Base-by-base conservation (phyloP, 2,797 vertebrate genomes). In the Rhinichthys osculus region DNA sequence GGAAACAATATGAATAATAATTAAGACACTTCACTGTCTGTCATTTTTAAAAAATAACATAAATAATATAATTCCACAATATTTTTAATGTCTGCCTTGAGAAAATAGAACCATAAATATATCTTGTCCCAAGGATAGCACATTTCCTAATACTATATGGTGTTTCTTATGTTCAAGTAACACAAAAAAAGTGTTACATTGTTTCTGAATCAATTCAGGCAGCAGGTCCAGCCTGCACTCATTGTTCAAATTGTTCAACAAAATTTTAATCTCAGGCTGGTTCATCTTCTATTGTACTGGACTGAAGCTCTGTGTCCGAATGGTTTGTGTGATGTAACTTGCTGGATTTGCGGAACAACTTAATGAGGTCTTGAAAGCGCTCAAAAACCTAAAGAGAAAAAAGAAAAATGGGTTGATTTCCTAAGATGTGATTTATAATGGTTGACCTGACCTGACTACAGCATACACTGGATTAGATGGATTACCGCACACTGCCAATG, bases 281-380 rank as follows among this genome's bases (percentile, higher is more conserved):
- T n/a, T 93, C 92, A 0, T 95, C 93, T 1, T 96, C 96, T 2
- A 93, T 94, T 0, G 89, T 93, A 44, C 94, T 94, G n/a, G 95
- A 94, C n/a, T 95, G 87, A 88, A 93, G 93, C 87, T 95, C 93
- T 0, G 93, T 83, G 33, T 95, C 94, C 93, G 76, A 91, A 91
- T 17, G 94, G 92, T 0, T 95, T 0, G 93, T 94, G 89, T 94
- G 95, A 66, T 92, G 92, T 0, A 94, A 95, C 0, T 95, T 96
- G 59, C 94, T 93, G 38, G 96, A 94, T 0, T 94, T 96, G 82
- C 95, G 96, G 54, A 98, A 99, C 23, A 99, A 93, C 67, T 88
- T 92, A 93, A 98, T 95, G 62, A 99, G 95, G 23, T 98, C 95
- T 13, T 94, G 92, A 90, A 98, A 98, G 0, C 97, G 96, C 84